These are phyloP conservation scores for Idaea dimidiata DNA, from an alignment of 2,888 invertebrate species.

Conservation along the genomic window DNA sequence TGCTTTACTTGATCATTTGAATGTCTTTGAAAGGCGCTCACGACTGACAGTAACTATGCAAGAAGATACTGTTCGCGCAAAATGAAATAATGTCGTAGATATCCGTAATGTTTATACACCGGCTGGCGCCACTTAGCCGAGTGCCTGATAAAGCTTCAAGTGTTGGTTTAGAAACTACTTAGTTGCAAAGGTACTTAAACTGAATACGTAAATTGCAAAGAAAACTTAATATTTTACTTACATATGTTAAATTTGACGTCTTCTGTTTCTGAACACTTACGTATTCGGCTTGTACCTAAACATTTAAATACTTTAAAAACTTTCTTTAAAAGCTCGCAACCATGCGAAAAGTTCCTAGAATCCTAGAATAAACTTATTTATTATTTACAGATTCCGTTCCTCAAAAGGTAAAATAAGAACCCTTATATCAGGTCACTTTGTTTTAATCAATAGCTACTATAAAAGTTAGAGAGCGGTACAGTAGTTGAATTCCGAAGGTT, in stretches of 20 bases:
- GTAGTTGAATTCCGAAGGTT: too few relatives aligned
- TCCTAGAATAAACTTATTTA: too few relatives aligned
- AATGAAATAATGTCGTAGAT: conserved; percentile 29
- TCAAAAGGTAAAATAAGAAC: too few relatives aligned
- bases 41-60: background rate
- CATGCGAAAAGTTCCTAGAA: too few relatives aligned
- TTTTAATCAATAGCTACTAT: too few relatives aligned
- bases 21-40: background rate
- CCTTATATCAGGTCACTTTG: too few relatives aligned
- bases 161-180: conserved; percentile 17
- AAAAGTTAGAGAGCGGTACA: too few relatives aligned
- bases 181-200: background rate
- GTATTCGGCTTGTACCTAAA: background rate
- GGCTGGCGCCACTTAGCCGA: conserved; percentile 31
- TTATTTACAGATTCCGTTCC: too few relatives aligned
- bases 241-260: background rate
- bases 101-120: conserved; percentile 29
- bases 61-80: conserved; percentile 19
- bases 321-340: background rate
- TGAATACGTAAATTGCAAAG: background rate
- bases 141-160: conserved; percentile 18
- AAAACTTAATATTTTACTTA: background rate
- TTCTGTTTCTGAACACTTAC: background rate
- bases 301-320: background rate
- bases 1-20: background rate